Percentiles rank a stretch among this genome's conserved stretches.
phyloP scores from a whole-genome alignment of 2,113 vertebrate species.

The Poicephalus gulielmi region DNA sequence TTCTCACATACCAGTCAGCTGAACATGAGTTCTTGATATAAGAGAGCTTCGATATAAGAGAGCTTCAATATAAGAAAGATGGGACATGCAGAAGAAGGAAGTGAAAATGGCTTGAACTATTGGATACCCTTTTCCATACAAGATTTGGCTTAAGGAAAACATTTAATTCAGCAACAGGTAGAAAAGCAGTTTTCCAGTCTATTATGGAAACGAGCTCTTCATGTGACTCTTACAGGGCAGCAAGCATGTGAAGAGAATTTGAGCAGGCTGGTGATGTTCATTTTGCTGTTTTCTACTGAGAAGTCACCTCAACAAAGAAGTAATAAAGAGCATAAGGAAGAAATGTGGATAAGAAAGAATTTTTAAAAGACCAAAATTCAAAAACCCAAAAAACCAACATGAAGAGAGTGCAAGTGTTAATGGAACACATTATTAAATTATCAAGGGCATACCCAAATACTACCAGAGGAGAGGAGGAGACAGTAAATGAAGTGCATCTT shows the following conservation, averaged over 20 bases:
- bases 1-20: background rate
- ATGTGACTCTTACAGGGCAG: background rate
- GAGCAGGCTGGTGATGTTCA: background rate
- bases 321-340: background rate
- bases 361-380: background rate
- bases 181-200: background rate
- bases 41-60: background rate
- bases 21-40: background rate
- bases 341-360: background rate
- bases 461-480: background rate
- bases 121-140: background rate
- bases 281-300: background rate
- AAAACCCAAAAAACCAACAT: background rate
- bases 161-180: background rate
- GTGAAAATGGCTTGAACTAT: background rate
- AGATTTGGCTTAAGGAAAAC: background rate
- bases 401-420: background rate
- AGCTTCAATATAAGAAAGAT: background rate
- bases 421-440: accelerated
- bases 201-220: background rate
- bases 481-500: accelerated
- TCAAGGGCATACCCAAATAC: no score
- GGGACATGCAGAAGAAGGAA: background rate
- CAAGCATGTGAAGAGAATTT: background rate
- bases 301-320: background rate